phyloP scores from a whole-genome alignment of 1,140 invertebrate genomes.

The Chrysoperla carnea region DNA sequence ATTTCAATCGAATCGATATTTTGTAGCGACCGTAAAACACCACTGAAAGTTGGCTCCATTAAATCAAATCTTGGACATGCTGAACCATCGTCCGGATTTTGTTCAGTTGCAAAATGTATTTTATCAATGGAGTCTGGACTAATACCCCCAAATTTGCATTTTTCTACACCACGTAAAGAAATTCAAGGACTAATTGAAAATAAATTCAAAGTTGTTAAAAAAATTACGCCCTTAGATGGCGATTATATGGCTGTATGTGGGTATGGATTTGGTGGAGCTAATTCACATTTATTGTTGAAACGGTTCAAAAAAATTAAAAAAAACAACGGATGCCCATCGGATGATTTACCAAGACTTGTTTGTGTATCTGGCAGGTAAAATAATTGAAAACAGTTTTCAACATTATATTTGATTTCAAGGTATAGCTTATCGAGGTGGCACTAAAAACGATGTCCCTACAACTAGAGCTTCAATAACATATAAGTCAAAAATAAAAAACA shows the following conservation, averaged over 20 bases:
- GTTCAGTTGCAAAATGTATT: slow-evolving; percentile 37
- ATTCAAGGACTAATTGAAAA: slow-evolving; percentile 51
- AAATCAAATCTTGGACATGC: slow-evolving; percentile 58
- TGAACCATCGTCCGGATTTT: slow-evolving; percentile 40
- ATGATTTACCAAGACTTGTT: slow-evolving; percentile 41
- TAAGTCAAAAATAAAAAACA: neutral
- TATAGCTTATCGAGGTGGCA: neutral
- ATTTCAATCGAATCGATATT: slow-evolving; percentile 17
- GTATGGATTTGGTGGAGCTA: slow-evolving; percentile 46
- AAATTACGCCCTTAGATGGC: slow-evolving; percentile 36
- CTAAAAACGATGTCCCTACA: too few relatives aligned
- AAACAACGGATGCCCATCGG: slow-evolving; percentile 25
- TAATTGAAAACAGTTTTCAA: slow-evolving; percentile 25
- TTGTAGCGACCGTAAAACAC: slow-evolving; percentile 23
- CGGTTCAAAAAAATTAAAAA: slow-evolving; percentile 30
- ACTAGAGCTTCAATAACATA: too few relatives aligned
- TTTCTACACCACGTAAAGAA: slow-evolving; percentile 44
- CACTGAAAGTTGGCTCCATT: slow-evolving; percentile 47
- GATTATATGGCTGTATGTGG: slow-evolving; percentile 31
- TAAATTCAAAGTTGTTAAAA: slow-evolving; percentile 41
- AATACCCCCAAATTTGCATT: slow-evolving; percentile 57
- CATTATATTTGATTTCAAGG: neutral
- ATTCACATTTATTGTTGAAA: slow-evolving; percentile 47
- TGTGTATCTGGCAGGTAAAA: slow-evolving; percentile 30
- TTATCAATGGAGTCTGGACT: slow-evolving; percentile 44